These are phyloP conservation scores for Fistularia tabacaria DNA, from an alignment of 2,797 vertebrate species.

Conservation along the genomic window DNA sequence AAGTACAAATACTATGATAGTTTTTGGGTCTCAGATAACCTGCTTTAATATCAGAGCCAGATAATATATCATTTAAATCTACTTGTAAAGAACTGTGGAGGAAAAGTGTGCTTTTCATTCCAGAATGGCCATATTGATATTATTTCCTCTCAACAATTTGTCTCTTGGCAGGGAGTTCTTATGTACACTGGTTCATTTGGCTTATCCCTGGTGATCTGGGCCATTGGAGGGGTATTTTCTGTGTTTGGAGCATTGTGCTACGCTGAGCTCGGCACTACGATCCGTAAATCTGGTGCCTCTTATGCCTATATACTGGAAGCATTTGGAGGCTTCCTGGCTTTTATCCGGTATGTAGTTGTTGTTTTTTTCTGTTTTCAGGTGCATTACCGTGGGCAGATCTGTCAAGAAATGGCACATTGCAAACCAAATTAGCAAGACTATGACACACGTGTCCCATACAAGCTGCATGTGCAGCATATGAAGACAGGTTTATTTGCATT, in stretches of 20 bases:
- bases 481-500: too few species aligned
- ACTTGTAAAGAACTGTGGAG: too few species aligned
- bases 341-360: constrained; percentile 64
- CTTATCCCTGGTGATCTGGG: constrained; percentile 77
- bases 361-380: too few species aligned
- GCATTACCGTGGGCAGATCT: background rate
- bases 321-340: constrained; percentile 79
- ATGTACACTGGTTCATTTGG: constrained; percentile 75
- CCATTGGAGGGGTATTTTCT: constrained; percentile 77
- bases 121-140: too few species aligned
- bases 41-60: too few species aligned
- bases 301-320: constrained; percentile 80
- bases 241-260: constrained; percentile 80
- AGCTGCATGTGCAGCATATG: too few species aligned
- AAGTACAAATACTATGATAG: too few species aligned
- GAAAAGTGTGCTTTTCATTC: too few species aligned
- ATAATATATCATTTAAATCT: too few species aligned
- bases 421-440: background rate
- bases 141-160: background rate
- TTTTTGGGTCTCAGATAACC: too few species aligned
- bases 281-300: constrained; percentile 79
- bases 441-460: too few species aligned
- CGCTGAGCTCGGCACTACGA: constrained; percentile 80
- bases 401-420: background rate
- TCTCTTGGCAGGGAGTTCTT: constrained; percentile 71